Evolutionary conservation across 2,888 invertebrate genomes (phyloP), one percentile per base, ranked within the genome.

Genomic region (Lochmaea crataegi): DNA sequence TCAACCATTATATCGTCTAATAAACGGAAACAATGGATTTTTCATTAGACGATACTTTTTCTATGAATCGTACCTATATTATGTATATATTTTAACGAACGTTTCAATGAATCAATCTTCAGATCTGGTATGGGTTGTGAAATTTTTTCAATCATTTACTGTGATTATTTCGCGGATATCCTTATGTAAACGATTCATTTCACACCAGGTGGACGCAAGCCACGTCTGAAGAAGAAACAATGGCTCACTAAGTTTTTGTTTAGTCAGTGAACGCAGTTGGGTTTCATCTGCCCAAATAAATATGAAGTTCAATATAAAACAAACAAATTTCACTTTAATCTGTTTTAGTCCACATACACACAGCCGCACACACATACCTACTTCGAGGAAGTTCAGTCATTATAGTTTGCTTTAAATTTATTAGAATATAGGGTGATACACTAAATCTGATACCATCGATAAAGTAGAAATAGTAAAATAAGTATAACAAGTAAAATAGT

Each of bases 211-310:
- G 85, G 84, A 81, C 81, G 80, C 85, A 85, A 81, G 84, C 84
- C 82, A 82, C 81, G 80, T 80, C 78, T 79, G 80, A 83, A 83
- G 83, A 84, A 84, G 83, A 85, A 84, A 81, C 84, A 84, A 85
- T 85, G 82, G 84, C 78, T 77, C 71, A 76, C 83, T 83, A 83
- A 83, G 82, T 82, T 82, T 79, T 80, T 84, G 84, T 85, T 85
- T 85, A 83, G 85, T 85, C 85, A 81, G 81, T 82, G 83, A 83
- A 81, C 82, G 80, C 85, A 85, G 84, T 84, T 85, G 85, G 84
- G 82, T 80, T 82, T 80, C 83, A 81, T 85, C 83, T 77, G 77
- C 77, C 80, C 81, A 81, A 80, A 80, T 82, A 82, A 82, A 82
- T 82, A 82, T 81, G 81, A 75, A 79, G 76, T 79, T 80, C 81